Evolutionary conservation across 2,797 vertebrate species (phyloP), one percentile per base, ranked within the genome.

Genomic region (Numenius phaeopus): DNA sequence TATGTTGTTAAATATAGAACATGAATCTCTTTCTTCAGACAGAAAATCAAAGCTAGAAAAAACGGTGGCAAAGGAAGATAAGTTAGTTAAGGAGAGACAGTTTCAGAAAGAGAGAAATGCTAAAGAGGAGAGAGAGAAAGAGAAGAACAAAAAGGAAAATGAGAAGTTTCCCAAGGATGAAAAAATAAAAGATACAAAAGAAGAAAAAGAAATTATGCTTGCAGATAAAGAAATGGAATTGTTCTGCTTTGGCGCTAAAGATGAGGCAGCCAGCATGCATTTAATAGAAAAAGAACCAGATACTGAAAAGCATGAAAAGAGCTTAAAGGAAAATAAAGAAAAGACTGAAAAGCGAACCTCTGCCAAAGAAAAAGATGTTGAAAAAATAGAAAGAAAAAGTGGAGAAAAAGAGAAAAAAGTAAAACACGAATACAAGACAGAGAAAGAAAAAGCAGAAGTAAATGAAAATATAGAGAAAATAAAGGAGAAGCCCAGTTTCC

Each of bases 361-460:
- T 44, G 97, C 95, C 91, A 99, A 99, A 97, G 99, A 99, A 93
- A 99, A 98, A 84, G 99, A 99, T n/a, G 46, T 90, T 27, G 99
- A 99, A 61, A 99, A 99, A 97, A 77, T 66, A 76, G 99, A 99
- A 95, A 99, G 98, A 98, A 99, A 98, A 98, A 98, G 98, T 97
- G 95, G 95, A 54, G 99, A 99, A 94, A 99, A 99, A 98, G 99
- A 99, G 50, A 99, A 99, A 96, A 99, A 99, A 95, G 81, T 98
- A 49, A 99, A 99, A 97, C 97, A 98, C 16, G 99, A 99, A 42
- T 98, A 99, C 88, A 98, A 97, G 83, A 92, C 78, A 32, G 98
- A 98, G 78, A 98, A 98, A 81, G 99, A 99, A 90, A 99, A 98
- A 98, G 75, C 98, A 18, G 99, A 99, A 82, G 71, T 97, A 21